phyloP scores from a whole-genome alignment of 2,797 vertebrate genomes.

The Ambastaia sidthimunki region DNA sequence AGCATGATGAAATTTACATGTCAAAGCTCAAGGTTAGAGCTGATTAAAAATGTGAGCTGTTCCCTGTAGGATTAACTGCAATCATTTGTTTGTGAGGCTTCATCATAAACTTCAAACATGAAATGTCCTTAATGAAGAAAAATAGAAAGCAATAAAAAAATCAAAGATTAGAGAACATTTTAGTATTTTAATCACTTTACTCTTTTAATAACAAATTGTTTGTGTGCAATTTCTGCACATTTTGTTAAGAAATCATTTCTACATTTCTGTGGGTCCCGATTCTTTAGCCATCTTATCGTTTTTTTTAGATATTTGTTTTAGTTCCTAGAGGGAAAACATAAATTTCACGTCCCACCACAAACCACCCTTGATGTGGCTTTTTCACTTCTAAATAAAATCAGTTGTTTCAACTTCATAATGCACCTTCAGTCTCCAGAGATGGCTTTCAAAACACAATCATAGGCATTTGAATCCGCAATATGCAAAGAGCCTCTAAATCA shows the following conservation, averaged over 20 bases:
- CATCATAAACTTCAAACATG: conserved; percentile 75
- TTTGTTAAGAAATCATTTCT: conserved; percentile 61
- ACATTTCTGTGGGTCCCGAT: neutral
- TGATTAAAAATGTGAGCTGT: conserved; percentile 74
- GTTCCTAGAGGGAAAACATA: conserved; percentile 37
- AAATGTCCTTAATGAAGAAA: conserved; percentile 74
- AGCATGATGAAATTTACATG: conserved; percentile 70
- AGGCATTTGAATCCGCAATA: conserved; percentile 59
- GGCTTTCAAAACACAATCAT: conserved; percentile 62
- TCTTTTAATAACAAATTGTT: conserved; percentile 65
- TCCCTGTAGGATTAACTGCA: conserved; percentile 68
- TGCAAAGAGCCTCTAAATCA: conserved; percentile 68
- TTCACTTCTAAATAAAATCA: conserved; percentile 49
- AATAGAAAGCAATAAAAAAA: conserved; percentile 60
- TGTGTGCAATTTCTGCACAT: conserved; percentile 45
- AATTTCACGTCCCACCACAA: conserved; percentile 31
- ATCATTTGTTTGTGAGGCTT: conserved; percentile 77
- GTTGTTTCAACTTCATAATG: conserved; percentile 60
- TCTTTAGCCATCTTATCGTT: conserved; percentile 40
- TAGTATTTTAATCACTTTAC: conserved; percentile 69
- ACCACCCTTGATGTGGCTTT: conserved; percentile 48
- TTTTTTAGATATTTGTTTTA: conserved; percentile 32
- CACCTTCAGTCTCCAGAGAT: conserved; percentile 50
- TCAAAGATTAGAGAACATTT: conserved; percentile 64
- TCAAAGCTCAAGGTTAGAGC: conserved; percentile 72